Conservation (phyloP, 2,888 invertebrate species). For the Drosophila robusta region DNA sequence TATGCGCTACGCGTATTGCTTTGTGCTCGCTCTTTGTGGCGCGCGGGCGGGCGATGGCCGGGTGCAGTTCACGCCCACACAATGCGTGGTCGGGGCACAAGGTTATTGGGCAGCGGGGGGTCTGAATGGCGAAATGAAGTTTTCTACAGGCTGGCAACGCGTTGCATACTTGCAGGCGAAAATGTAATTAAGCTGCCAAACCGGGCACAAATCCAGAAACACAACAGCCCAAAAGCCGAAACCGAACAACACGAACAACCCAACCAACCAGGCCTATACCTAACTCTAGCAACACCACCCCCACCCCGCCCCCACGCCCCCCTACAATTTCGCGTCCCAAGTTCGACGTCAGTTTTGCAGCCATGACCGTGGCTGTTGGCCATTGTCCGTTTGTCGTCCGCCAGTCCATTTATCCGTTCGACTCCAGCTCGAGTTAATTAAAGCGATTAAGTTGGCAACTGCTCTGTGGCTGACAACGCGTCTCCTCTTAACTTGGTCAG, state of each 20-base stretch:
- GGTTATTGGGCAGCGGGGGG: neutral
- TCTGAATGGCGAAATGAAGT: slow-evolving; percentile 45
- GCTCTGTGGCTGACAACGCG: slow-evolving; percentile 47
- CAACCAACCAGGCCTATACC: neutral
- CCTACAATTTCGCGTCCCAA: neutral
- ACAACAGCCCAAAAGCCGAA: slow-evolving; percentile 35
- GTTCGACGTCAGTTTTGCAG: slow-evolving; percentile 19
- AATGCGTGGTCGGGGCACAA: neutral
- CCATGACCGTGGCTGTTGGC: slow-evolving; percentile 16
- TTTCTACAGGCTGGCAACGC: slow-evolving; percentile 42
- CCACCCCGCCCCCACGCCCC: neutral
- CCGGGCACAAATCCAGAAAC: slow-evolving; percentile 20
- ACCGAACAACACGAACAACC: slow-evolving; percentile 16
- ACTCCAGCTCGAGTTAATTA: slow-evolving; percentile 66
- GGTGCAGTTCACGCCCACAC: slow-evolving; percentile 39
- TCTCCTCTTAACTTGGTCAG: slow-evolving; percentile 14
- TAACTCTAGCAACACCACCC: neutral
- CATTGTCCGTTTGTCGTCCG: slow-evolving; percentile 9
- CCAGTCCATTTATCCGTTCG: slow-evolving; percentile 13
- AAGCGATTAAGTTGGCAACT: slow-evolving; percentile 75
- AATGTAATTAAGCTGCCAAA: slow-evolving; percentile 77
- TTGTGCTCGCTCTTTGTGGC: slow-evolving; percentile 29
- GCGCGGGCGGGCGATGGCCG: neutral
- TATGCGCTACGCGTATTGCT: slow-evolving; percentile 39
- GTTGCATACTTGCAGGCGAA: slow-evolving; percentile 76